phyloP scores from a whole-genome alignment of 2,113 vertebrate genomes.

The Dipodomys merriami region DNA sequence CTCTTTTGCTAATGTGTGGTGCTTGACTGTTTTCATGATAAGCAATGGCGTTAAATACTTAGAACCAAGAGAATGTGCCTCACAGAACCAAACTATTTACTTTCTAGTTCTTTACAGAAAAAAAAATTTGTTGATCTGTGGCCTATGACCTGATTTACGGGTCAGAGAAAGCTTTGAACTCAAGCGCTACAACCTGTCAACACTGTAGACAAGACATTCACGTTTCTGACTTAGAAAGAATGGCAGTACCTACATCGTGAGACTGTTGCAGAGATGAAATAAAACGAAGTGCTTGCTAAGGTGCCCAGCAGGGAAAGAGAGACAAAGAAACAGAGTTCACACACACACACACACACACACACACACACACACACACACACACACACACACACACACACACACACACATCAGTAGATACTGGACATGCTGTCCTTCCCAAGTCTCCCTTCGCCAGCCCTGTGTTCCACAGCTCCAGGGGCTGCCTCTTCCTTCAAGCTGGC shows the following conservation, averaged over 20 bases:
- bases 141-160: not conserved
- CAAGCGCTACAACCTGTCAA: not conserved
- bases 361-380: too few species aligned
- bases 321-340: not conserved
- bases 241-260: not conserved
- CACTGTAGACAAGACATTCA: too few species aligned
- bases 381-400: too few species aligned
- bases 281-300: not conserved
- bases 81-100: not conserved
- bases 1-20: not conserved
- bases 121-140: not conserved
- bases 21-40: not conserved
- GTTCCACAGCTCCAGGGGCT: not conserved
- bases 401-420: not conserved
- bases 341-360: too few species aligned
- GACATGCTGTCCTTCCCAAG: rapidly evolving
- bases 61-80: not conserved
- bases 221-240: not conserved
- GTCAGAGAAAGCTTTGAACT: not conserved
- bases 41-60: not conserved
- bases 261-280: not conserved
- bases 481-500: not conserved
- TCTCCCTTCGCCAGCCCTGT: not conserved
- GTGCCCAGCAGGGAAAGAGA: not conserved
- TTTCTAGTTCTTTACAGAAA: not conserved